Evolutionary conservation across 2,797 vertebrate genomes (phyloP).

Genomic region (Sebastes matsubarae): DNA sequence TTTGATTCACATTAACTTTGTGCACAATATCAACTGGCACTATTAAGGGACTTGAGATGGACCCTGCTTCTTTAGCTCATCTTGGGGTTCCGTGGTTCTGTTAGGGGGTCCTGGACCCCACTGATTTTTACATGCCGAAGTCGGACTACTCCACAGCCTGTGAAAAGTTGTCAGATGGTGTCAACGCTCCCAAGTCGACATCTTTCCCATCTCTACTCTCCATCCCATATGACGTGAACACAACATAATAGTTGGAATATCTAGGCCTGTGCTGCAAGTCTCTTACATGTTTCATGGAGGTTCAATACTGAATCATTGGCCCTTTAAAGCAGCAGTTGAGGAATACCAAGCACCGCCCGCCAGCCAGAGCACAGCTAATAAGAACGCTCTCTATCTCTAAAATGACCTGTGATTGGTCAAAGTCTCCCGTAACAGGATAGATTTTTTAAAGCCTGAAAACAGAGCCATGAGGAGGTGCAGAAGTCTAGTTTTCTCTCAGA

Average conservation of each 20-base stretch:
- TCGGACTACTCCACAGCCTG: neutral
- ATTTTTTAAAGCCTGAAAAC: too few species aligned
- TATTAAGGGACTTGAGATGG: neutral
- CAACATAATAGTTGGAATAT: neutral
- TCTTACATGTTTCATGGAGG: slow-evolving; percentile 1
- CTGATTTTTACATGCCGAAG: neutral
- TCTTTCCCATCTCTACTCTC: neutral
- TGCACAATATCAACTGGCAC: neutral
- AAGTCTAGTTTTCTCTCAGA: too few species aligned
- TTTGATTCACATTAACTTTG: neutral
- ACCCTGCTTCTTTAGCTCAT: neutral
- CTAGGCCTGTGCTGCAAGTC: neutral
- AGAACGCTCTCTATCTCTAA: too few species aligned
- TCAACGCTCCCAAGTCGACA: neutral
- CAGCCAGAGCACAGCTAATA: too few species aligned
- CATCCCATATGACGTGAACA: neutral
- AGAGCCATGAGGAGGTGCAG: too few species aligned
- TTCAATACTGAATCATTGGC: neutral
- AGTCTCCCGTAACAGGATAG: too few species aligned
- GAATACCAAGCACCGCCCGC: too few species aligned
- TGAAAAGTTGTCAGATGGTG: neutral
- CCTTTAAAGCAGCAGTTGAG: neutral
- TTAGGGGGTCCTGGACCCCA: neutral
- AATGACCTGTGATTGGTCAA: too few species aligned
- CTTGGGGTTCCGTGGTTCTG: neutral